Percentiles rank a stretch among this genome's conserved stretches.
These are phyloP conservation scores for Lepidocolaptes lacrymiger DNA, from an alignment of 2,797 vertebrate species.

Conservation along the genomic window DNA sequence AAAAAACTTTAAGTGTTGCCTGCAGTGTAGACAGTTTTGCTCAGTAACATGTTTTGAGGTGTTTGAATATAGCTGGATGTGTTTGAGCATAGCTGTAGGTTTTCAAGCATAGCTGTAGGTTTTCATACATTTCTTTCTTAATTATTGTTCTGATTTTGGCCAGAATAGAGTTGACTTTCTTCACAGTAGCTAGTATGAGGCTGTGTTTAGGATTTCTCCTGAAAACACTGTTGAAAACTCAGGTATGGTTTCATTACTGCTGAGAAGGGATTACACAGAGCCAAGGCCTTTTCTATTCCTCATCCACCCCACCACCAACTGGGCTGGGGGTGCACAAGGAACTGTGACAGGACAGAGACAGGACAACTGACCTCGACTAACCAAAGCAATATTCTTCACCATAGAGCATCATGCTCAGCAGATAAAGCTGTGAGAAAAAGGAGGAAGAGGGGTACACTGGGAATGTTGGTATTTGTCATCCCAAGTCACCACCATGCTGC, in stretches of 20 bases:
- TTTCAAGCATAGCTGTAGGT: background rate
- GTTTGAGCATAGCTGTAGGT: background rate
- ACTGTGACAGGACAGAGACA: background rate
- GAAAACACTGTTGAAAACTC: background rate
- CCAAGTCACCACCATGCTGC: background rate
- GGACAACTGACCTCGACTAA: background rate
- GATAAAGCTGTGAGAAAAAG: background rate
- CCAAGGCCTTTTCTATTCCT: background rate
- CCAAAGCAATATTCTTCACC: background rate
- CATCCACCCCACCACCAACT: rapidly evolving
- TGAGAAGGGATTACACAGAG: background rate
- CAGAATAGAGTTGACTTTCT: background rate
- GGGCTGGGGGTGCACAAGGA: no score
- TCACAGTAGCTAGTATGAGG: no score
- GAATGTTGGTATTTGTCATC: background rate
- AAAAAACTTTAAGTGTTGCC: background rate
- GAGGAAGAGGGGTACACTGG: background rate
- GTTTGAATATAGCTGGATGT: background rate
- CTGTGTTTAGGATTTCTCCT: background rate
- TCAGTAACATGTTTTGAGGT: background rate
- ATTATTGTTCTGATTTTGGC: background rate
- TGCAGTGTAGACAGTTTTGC: background rate
- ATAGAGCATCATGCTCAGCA: background rate
- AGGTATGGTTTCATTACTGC: background rate
- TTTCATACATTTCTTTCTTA: background rate